These are phyloP conservation scores for Otus sunia DNA, from an alignment of 2,113 vertebrate species.

Conservation along the genomic window DNA sequence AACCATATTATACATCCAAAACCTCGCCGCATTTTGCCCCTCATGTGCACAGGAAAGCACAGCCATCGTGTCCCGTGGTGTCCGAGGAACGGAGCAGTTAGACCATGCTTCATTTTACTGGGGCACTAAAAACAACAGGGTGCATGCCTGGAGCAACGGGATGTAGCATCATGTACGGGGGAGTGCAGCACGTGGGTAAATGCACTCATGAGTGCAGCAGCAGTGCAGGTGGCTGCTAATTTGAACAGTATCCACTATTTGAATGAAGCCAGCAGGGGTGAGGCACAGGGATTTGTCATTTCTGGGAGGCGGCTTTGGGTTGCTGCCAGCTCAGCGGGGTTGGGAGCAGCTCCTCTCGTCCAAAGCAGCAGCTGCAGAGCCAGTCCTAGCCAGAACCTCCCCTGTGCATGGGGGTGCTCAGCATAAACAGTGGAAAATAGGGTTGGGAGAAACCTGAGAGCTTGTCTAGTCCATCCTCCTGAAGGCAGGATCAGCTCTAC, in stretches of 20 bases:
- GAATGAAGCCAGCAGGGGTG: slow-evolving; percentile 25
- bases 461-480: not conserved
- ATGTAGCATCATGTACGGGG: not conserved
- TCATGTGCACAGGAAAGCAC: accelerated
- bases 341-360: slow-evolving; percentile 17
- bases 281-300: slow-evolving; percentile 41
- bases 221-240: slow-evolving; percentile 50
- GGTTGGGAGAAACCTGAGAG: not conserved
- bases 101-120: not conserved
- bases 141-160: not conserved
- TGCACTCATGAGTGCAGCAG: not conserved
- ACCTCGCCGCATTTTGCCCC: not conserved
- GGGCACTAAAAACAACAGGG: not conserved
- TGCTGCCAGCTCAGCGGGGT: not conserved
- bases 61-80: not conserved
- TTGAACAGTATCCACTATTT: not conserved
- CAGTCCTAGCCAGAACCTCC: not conserved
- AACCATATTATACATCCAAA: not conserved
- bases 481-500: not conserved
- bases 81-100: not conserved
- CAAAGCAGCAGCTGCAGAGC: slow-evolving; percentile 25
- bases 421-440: not conserved
- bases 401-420: not conserved
- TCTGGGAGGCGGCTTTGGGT: slow-evolving; percentile 31
- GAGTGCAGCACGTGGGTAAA: not conserved